These are phyloP conservation scores for Marcusenius ussheri DNA, from an alignment of 2,113 vertebrate species.

Conservation along the genomic window DNA sequence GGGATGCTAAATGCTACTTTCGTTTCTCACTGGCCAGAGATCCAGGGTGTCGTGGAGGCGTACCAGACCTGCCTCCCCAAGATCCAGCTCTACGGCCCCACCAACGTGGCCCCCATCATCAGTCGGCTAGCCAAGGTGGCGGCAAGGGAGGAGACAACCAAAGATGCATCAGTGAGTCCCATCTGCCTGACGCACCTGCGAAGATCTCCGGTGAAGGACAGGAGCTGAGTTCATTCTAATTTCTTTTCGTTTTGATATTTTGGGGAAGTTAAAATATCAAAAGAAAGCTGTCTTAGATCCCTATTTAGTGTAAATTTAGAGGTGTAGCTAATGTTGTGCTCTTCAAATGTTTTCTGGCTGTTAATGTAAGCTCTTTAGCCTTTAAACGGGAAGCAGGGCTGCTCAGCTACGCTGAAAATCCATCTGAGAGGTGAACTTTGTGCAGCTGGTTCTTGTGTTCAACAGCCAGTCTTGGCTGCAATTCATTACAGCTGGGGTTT, in stretches of 20 bases:
- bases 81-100: constrained; percentile 91
- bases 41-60: constrained; percentile 91
- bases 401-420: neutral
- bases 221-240: neutral
- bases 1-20: neutral
- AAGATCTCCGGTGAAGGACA: neutral
- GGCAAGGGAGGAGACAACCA: constrained; percentile 69
- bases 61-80: constrained; percentile 91
- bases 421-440: neutral
- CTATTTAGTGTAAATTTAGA: neutral
- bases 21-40: constrained; percentile 59
- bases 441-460: neutral
- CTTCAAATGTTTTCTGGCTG: neutral
- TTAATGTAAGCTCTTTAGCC: neutral
- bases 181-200: neutral
- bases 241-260: neutral
- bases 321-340: neutral
- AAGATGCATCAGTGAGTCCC: constrained; percentile 77
- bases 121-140: constrained; percentile 78
- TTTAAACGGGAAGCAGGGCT: neutral
- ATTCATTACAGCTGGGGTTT: neutral
- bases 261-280: neutral
- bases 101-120: constrained; percentile 91
- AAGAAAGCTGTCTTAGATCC: neutral
- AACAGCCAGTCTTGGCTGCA: neutral